These are phyloP conservation scores for Epirrhoe alternata DNA, from an alignment of 2,888 invertebrate genomes.

Conservation along the genomic window DNA sequence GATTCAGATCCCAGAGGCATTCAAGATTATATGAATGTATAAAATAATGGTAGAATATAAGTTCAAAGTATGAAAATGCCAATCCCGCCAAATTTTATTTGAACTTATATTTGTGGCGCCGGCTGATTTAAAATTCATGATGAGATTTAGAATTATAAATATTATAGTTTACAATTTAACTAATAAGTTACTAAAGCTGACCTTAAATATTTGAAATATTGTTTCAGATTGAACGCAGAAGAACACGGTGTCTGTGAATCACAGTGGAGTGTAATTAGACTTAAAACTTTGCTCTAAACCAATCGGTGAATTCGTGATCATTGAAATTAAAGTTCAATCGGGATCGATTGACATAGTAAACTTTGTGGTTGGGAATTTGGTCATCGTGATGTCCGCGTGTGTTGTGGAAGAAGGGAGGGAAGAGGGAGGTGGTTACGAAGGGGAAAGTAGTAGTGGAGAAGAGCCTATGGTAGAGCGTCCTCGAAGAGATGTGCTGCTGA, in stretches of 20 bases:
- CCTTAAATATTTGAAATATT: slow-evolving; percentile 25
- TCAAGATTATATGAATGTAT: too few species aligned
- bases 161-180: background rate
- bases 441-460: slow-evolving; percentile 53
- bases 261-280: slow-evolving; percentile 18
- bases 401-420: slow-evolving; percentile 77
- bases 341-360: slow-evolving; percentile 18
- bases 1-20: too few species aligned
- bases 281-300: slow-evolving; percentile 15
- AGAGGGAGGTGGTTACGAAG: slow-evolving; percentile 64
- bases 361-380: slow-evolving; percentile 42
- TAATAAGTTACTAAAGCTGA: background rate
- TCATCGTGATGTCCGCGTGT: slow-evolving; percentile 74
- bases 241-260: slow-evolving; percentile 4
- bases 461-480: slow-evolving; percentile 72
- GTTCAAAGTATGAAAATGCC: too few species aligned
- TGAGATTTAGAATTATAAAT: background rate
- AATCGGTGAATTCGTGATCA: slow-evolving; percentile 14
- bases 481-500: slow-evolving; percentile 82
- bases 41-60: too few species aligned
- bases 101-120: background rate
- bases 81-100: too few species aligned
- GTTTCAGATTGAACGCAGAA: slow-evolving; percentile 37
- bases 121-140: slow-evolving; percentile 8
- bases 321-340: slow-evolving; percentile 15